Evolutionary conservation across 1,140 invertebrate species (phyloP).

Genomic region (Teleopsis dalmanni): DNA sequence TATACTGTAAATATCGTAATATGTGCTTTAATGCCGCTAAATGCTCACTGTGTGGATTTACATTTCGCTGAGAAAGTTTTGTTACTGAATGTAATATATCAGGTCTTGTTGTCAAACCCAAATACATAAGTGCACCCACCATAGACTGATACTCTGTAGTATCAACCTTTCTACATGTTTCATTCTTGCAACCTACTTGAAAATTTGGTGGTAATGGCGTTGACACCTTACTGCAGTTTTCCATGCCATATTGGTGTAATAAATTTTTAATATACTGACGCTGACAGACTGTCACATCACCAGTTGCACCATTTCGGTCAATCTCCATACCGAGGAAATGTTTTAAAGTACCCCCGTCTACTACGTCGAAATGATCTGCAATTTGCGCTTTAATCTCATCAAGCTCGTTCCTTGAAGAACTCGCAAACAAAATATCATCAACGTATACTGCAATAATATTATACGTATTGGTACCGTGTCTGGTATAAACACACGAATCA

Average conservation of each 20-base stretch:
- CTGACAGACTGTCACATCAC: slow-evolving; percentile 8
- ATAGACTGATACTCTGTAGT: slow-evolving; percentile 6
- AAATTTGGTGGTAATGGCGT: slow-evolving; percentile 3
- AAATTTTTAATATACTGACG: slow-evolving; percentile 11
- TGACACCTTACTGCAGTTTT: slow-evolving; percentile 3
- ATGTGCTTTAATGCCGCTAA: slow-evolving; percentile 4
- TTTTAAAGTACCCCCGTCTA: slow-evolving; percentile 13
- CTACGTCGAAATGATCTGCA: slow-evolving; percentile 24
- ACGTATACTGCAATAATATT: slow-evolving; percentile 6
- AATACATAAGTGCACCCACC: slow-evolving; percentile 9
- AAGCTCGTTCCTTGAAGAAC: slow-evolving; percentile 2
- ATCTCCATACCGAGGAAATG: slow-evolving; percentile 36
- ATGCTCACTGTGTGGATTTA: slow-evolving; percentile 5
- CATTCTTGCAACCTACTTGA: slow-evolving; percentile 9
- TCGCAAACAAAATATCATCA: slow-evolving; percentile 8
- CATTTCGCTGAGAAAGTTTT: slow-evolving; percentile 4
- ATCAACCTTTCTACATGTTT: not conserved
- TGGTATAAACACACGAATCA: slow-evolving; percentile 34
- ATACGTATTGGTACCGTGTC: not conserved
- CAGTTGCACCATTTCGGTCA: slow-evolving; percentile 8
- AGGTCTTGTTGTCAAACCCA: slow-evolving; percentile 9
- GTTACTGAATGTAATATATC: slow-evolving; percentile 7
- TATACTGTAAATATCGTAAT: too few relatives aligned
- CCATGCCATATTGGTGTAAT: slow-evolving; percentile 10
- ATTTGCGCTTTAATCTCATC: slow-evolving; percentile 6